Evolutionary conservation across 2,888 invertebrate species (phyloP).

Genomic region (Brachyopa scutellaris): DNA sequence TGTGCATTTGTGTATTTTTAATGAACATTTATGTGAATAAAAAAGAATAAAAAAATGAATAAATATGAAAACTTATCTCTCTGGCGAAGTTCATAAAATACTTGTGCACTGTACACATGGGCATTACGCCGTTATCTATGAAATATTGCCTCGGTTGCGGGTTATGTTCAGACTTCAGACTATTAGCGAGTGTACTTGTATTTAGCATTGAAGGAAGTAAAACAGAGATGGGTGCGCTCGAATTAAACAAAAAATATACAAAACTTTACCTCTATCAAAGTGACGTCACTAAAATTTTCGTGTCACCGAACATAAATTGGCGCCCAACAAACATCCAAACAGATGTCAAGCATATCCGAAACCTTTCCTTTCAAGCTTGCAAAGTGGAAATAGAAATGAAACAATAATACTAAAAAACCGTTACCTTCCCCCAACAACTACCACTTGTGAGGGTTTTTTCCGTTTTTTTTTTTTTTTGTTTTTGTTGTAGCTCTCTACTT

Average conservation of each 20-base stretch:
- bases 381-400: conserved; percentile 33
- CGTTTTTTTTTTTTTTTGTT: conserved; percentile 4
- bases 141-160: conserved; percentile 63
- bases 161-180: conserved; percentile 8
- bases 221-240: conserved; percentile 55
- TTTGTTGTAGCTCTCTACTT: conserved; percentile 43
- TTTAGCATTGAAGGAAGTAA: conserved; percentile 3
- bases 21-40: conserved; percentile 61
- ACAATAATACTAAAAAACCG: not conserved
- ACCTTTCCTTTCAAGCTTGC: conserved; percentile 8
- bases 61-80: conserved; percentile 65
- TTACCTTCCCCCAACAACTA: conserved; percentile 1
- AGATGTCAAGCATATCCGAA: conserved; percentile 40
- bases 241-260: not conserved
- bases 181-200: conserved; percentile 20
- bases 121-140: conserved; percentile 66
- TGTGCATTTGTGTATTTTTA: conserved; percentile 42
- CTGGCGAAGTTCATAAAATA: conserved; percentile 62
- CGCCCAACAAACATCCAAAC: conserved; percentile 54
- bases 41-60: conserved; percentile 4
- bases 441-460: conserved; percentile 63
- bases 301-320: conserved; percentile 21
- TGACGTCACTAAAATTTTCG: conserved; percentile 52
- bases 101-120: conserved; percentile 59
- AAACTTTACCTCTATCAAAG: conserved; percentile 25